Evolutionary conservation across 2,113 vertebrate species (phyloP).

Genomic region (Vanacampus margaritifer): DNA sequence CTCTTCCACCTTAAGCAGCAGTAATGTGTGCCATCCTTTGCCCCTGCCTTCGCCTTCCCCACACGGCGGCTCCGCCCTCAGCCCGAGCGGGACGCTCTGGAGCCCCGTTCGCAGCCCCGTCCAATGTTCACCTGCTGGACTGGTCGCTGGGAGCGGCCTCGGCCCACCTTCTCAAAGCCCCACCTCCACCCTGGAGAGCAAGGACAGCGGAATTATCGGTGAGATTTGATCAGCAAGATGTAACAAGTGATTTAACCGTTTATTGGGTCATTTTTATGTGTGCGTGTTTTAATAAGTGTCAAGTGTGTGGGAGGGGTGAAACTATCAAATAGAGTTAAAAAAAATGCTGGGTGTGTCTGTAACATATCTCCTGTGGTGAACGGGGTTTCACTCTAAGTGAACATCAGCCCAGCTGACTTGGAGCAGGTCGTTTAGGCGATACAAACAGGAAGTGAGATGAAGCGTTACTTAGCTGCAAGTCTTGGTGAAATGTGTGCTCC

Average conservation of each 20-base stretch:
- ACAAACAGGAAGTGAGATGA: conserved; percentile 8
- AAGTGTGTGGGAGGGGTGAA: too few species aligned
- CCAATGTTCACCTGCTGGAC: conserved; percentile 81
- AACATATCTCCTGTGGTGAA: neutral
- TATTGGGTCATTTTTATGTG: too few species aligned
- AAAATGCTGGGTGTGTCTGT: neutral
- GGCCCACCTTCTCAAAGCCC: conserved; percentile 86
- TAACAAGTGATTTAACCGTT: too few species aligned
- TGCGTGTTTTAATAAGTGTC: too few species aligned
- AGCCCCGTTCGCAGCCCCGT: conserved; percentile 82
- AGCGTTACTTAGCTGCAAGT: conserved; percentile 16
- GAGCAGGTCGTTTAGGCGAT: conserved; percentile 10
- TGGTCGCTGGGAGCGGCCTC: conserved; percentile 73
- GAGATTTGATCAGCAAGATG: conserved; percentile 45
- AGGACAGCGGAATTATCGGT: conserved; percentile 98
- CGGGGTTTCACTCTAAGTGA: neutral
- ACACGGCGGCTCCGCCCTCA: conserved; percentile 56
- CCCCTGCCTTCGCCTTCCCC: conserved; percentile 38
- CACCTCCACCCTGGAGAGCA: conserved; percentile 97
- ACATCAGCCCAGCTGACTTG: neutral
- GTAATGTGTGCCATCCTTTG: conserved; percentile 44
- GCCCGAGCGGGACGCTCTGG: conserved; percentile 86
- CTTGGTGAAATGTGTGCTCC: conserved; percentile 22
- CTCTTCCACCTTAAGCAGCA: conserved; percentile 61
- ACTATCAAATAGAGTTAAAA: too few species aligned